phyloP scores from a whole-genome alignment of 2,888 invertebrate species.

The Eurois occulta region DNA sequence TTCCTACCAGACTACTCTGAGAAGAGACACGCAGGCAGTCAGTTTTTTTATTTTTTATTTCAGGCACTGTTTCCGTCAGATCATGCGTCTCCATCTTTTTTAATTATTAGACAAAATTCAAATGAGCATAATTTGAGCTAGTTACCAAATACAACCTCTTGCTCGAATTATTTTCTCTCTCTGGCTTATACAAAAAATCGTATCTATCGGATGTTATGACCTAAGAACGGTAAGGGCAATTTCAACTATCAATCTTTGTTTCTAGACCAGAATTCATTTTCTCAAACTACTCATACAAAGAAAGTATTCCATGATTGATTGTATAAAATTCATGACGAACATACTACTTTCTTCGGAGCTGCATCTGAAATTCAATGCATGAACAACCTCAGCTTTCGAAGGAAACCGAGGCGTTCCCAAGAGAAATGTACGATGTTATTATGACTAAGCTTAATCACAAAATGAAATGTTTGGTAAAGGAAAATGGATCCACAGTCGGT shows the following conservation, averaged over 20 bases:
- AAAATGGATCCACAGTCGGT: conserved; percentile 14
- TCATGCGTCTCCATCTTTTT: too few relatives aligned
- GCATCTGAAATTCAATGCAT: conserved; percentile 63
- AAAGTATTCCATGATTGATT: conserved; percentile 41
- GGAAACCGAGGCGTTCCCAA: conserved; percentile 45
- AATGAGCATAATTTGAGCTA: too few relatives aligned
- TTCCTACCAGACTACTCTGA: too few relatives aligned
- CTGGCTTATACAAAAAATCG: background rate
- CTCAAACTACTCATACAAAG: conserved; percentile 2
- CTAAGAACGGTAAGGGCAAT: background rate
- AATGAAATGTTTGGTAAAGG: conserved; percentile 49
- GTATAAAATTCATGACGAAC: conserved; percentile 57
- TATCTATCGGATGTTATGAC: background rate
- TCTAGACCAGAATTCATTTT: conserved; percentile 13
- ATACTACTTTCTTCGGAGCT: conserved; percentile 34
- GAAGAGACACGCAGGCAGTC: too few relatives aligned
- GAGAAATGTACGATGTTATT: conserved; percentile 58
- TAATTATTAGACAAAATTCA: too few relatives aligned
- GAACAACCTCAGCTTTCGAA: conserved; percentile 52
- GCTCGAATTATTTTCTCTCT: background rate
- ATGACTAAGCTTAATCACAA: conserved; percentile 54
- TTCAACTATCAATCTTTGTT: background rate
- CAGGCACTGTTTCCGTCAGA: too few relatives aligned
- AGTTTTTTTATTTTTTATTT: too few relatives aligned
- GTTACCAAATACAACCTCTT: background rate